phyloP scores from a whole-genome alignment of 2,888 invertebrate genomes.

The Xiphydria camelus region DNA sequence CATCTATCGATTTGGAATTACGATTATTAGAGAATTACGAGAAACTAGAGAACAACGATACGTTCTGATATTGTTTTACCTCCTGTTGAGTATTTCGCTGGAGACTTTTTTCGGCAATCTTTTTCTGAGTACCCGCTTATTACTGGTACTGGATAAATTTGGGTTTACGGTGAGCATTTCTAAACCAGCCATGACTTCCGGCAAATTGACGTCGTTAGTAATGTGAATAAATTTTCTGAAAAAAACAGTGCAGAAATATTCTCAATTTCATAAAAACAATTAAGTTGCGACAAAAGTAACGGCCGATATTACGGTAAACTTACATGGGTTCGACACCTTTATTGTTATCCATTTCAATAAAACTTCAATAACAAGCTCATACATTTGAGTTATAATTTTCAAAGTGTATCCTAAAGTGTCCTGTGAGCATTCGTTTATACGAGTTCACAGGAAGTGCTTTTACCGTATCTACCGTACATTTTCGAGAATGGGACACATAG shows the following conservation, averaged over 20 bases:
- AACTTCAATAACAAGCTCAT: constrained; percentile 6
- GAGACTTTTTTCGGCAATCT: constrained; percentile 24
- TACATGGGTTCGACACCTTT: constrained; percentile 1
- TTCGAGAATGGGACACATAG: no score
- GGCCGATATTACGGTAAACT: constrained; percentile 3
- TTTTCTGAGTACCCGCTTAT: constrained; percentile 28
- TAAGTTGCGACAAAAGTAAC: no score
- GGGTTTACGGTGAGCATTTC: constrained; percentile 45
- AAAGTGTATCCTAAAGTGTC: no score
- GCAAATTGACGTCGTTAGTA: constrained; percentile 36
- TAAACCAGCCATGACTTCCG: constrained; percentile 47
- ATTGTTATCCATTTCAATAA: constrained; percentile 19
- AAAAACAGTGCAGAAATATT: no score
- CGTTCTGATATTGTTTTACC: constrained; percentile 40
- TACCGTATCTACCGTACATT: no score
- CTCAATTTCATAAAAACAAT: no score
- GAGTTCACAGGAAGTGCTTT: no score
- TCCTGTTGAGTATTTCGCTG: constrained; percentile 39
- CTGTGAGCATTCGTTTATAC: no score
- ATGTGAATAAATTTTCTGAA: constrained; percentile 18
- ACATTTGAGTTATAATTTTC: not conserved
- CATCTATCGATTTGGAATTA: no score
- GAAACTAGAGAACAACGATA: no score
- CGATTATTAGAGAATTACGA: no score
- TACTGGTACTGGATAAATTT: constrained; percentile 6